These are phyloP conservation scores for Cerastis rubricosa DNA, from an alignment of 2,888 invertebrate genomes.

Conservation along the genomic window DNA sequence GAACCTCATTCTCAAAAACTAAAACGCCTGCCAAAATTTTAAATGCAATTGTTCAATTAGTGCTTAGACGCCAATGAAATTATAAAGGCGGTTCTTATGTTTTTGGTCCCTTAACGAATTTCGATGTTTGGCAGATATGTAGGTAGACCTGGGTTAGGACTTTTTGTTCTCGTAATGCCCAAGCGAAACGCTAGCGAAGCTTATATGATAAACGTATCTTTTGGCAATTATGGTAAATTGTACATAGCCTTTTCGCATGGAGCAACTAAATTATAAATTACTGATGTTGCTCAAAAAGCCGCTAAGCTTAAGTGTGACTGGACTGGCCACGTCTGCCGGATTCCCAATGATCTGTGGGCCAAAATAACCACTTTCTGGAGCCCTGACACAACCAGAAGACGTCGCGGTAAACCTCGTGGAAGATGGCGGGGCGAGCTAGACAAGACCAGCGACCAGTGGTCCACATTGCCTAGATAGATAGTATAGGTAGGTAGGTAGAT, in stretches of 20 bases:
- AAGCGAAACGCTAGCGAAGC: neutral
- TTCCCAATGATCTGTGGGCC: too few relatives aligned
- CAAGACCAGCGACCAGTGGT: too few relatives aligned
- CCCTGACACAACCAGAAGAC: too few relatives aligned
- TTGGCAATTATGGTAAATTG: neutral
- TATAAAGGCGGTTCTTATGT: neutral
- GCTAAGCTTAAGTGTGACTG: too few relatives aligned
- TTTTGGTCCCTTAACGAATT: neutral
- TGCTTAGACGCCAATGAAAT: neutral
- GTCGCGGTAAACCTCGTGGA: too few relatives aligned
- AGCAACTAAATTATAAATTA: too few relatives aligned
- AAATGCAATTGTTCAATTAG: neutral
- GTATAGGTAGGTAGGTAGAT: too few relatives aligned
- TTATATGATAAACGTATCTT: neutral
- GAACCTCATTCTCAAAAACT: neutral
- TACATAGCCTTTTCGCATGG: neutral
- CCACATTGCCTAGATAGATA: too few relatives aligned
- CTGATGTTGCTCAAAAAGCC: too few relatives aligned
- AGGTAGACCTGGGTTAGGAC: neutral
- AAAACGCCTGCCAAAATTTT: slow-evolving; percentile 4
- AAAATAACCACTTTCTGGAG: too few relatives aligned
- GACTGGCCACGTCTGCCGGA: too few relatives aligned
- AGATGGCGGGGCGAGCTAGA: too few relatives aligned
- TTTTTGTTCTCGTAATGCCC: neutral
- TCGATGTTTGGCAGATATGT: neutral